These are phyloP conservation scores for Caenorhabditis sinica DNA, from an alignment of 2,888 invertebrate genomes.

Conservation along the genomic window DNA sequence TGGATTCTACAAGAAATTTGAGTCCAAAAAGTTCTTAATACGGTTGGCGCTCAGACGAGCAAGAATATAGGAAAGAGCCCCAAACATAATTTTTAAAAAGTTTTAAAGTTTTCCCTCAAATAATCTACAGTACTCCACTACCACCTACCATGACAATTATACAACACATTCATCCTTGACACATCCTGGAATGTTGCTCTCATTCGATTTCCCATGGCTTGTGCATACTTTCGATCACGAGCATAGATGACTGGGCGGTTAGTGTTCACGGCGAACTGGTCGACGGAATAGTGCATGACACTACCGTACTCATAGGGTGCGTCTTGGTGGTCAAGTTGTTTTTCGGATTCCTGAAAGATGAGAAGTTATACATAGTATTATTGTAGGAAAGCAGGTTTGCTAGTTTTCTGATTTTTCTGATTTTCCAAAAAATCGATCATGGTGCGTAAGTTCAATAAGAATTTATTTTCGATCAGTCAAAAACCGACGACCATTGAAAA, in stretches of 20 bases:
- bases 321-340: conserved; percentile 59
- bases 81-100: background rate
- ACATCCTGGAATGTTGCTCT: conserved; percentile 72
- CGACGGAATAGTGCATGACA: conserved; percentile 74
- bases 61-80: background rate
- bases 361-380: background rate
- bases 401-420: too few species aligned
- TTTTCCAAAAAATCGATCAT: too few species aligned
- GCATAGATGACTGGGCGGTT: conserved; percentile 68
- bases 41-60: background rate
- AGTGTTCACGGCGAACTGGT: conserved; percentile 65
- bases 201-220: conserved; percentile 73
- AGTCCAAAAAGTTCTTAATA: background rate
- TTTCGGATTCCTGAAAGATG: conserved; percentile 46
- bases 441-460: too few species aligned
- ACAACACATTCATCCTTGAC: conserved; percentile 67
- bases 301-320: conserved; percentile 73
- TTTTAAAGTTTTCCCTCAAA: background rate
- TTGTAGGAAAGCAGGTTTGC: too few species aligned
- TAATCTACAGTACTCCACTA: too few species aligned
- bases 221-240: conserved; percentile 55
- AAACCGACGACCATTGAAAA: too few species aligned
- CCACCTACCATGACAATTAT: conserved; percentile 68
- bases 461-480: too few species aligned
- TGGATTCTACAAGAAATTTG: background rate